phyloP scores from a whole-genome alignment of 1,140 invertebrate genomes.

The Temnothorax curvispinosus region DNA sequence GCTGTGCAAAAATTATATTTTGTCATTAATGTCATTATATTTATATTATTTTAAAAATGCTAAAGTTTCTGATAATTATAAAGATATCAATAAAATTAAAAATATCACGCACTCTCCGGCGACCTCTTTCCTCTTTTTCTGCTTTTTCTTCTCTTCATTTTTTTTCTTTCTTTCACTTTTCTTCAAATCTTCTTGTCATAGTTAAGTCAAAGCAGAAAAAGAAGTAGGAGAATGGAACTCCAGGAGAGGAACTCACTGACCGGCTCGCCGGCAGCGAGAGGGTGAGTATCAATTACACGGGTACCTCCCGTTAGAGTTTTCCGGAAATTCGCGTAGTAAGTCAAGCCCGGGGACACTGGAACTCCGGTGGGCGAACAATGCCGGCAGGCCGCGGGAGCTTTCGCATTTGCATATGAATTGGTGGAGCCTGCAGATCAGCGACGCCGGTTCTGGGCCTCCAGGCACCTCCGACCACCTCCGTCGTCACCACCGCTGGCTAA shows the following conservation, averaged over 20 bases:
- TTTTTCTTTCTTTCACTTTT: neutral
- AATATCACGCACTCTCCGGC: neutral
- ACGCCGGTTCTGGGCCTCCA: conserved; percentile 33
- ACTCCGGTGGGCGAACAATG: conserved; percentile 81
- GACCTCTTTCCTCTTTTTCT: neutral
- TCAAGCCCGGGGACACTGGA: conserved; percentile 82
- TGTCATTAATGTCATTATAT: neutral
- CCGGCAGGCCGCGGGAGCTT: conserved; percentile 76
- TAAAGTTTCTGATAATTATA: neutral
- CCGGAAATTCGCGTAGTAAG: conserved; percentile 85
- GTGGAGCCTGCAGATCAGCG: conserved; percentile 52
- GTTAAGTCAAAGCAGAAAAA: conserved; percentile 10
- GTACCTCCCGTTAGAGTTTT: conserved; percentile 79
- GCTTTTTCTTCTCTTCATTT: neutral
- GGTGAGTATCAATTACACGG: conserved; percentile 84
- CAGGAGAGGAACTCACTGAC: conserved; percentile 7
- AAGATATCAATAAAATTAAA: neutral
- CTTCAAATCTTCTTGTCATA: conserved; percentile 26
- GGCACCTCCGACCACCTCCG: conserved; percentile 28
- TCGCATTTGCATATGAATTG: conserved; percentile 86
- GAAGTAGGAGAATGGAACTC: neutral
- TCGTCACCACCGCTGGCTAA: conserved; percentile 20
- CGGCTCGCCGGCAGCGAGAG: conserved; percentile 34
- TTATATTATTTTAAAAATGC: neutral
- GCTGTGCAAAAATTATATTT: neutral